Base-by-base conservation (phyloP, 2,888 invertebrate species). In the Urechis unicinctus region DNA sequence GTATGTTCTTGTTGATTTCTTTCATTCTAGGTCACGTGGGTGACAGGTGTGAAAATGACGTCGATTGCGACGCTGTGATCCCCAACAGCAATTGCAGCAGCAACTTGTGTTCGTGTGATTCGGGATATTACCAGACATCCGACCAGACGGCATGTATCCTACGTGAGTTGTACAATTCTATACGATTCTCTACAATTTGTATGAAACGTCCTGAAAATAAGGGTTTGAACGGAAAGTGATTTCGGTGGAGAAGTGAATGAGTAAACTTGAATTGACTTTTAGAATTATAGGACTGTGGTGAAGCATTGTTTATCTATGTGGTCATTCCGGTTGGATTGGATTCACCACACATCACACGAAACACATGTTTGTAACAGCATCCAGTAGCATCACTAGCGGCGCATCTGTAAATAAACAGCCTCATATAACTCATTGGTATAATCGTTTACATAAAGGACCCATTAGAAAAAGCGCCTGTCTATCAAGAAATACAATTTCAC, bases 131-230 rank as follows among this genome's bases (percentile, higher is more conserved):
- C 17, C 42, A 22, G 4, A 29, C 43, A 0, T 3, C 22, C n/a
- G 54, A 29, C 50, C n/a, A 45, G 24, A 50, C 45, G 2, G 13
- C 9, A 36, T 57, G 56, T 52, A 30, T 25, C 41, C 42, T 45
- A 25, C 52, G 66, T 44, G 57, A 57, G 50, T 54, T 24, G 17
- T 9, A n/a, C 26, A n/a, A 61, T 66, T 13, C 60, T 59, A 1
- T 57, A 59, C 51, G 53, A 17, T 13, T 36, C 9, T 13, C 36
- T 13, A 36, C 36, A 13, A 13, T 13, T 13, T 6, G 36, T 36
- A 9, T 6, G 9, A 9, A 17, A 17, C 9, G 36, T 36, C 9
- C 36, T 36, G 9, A 9, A 36, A 17, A 36, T 36, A 17, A 36
- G 9, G 13, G 36, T 36, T 6, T 6, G 9, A 17, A 17, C 36